Conservation (phyloP, 2,888 invertebrate genomes). For the Oeneis ivallda region DNA sequence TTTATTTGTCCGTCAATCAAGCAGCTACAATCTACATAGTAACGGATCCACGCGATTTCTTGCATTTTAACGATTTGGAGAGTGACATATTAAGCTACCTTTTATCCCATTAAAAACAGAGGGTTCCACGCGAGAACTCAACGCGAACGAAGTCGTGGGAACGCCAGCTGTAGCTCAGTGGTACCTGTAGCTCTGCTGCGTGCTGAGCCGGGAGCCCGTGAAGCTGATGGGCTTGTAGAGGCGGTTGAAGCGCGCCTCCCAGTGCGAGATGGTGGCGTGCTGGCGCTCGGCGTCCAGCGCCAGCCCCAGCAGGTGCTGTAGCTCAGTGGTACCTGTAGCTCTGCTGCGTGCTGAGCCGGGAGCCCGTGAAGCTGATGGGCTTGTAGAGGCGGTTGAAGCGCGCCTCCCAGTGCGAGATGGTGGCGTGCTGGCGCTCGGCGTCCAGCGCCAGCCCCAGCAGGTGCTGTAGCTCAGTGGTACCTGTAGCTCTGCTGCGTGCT, state of each 20-base stretch:
- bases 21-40: no score
- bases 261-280: slow-evolving; percentile 93
- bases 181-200: slow-evolving; percentile 83
- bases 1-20: no score
- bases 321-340: slow-evolving; percentile 86
- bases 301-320: slow-evolving; percentile 92
- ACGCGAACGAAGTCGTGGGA: no score
- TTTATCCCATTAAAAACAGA: no score
- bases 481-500: slow-evolving; percentile 84
- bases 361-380: slow-evolving; percentile 79
- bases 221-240: slow-evolving; percentile 84
- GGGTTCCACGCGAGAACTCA: no score
- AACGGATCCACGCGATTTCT: no score
- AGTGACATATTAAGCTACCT: no score
- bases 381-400: slow-evolving; percentile 89
- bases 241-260: slow-evolving; percentile 92
- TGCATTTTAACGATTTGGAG: no score
- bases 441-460: slow-evolving; percentile 93
- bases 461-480: slow-evolving; percentile 92
- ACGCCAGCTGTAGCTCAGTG: no score
- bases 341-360: slow-evolving; percentile 83
- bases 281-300: slow-evolving; percentile 94
- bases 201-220: slow-evolving; percentile 81
- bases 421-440: slow-evolving; percentile 92
- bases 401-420: slow-evolving; percentile 95